phyloP scores from a whole-genome alignment of 2,797 vertebrate genomes.

The Gadopsis bispinosus region DNA sequence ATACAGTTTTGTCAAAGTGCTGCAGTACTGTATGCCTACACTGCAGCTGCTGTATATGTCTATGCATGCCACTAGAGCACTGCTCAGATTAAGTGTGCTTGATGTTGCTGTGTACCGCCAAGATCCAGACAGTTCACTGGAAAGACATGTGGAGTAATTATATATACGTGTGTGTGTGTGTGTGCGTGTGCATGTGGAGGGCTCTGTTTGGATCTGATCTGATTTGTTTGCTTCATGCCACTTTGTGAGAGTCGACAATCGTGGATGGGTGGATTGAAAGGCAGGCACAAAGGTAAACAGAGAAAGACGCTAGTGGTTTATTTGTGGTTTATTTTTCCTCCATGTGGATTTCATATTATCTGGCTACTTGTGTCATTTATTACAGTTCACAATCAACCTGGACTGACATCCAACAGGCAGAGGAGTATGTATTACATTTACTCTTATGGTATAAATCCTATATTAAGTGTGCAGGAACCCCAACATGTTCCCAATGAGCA shows the following conservation, averaged over 20 bases:
- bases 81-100: constrained; percentile 24
- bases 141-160: constrained; percentile 21
- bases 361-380: constrained; percentile 2
- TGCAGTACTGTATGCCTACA: too few relatives aligned
- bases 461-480: not conserved
- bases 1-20: too few relatives aligned
- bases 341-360: constrained; percentile 1
- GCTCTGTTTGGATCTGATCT: constrained; percentile 33
- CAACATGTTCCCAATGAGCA: too few relatives aligned
- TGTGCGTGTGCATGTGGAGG: not conserved
- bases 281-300: constrained; percentile 20
- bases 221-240: constrained; percentile 52
- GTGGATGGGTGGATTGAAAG: constrained; percentile 17
- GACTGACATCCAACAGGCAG: constrained; percentile 14
- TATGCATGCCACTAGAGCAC: constrained; percentile 21
- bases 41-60: constrained; percentile 26
- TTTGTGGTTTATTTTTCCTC: constrained; percentile 20
- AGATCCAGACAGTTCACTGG: constrained; percentile 44
- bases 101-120: constrained; percentile 30
- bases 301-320: not conserved
- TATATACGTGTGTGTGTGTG: not conserved
- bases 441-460: not conserved
- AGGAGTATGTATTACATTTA: not conserved
- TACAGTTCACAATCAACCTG: not conserved
- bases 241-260: constrained; percentile 37